These are phyloP conservation scores for Lordiphosa mommai DNA, from an alignment of 1,140 invertebrate species.

Conservation along the genomic window DNA sequence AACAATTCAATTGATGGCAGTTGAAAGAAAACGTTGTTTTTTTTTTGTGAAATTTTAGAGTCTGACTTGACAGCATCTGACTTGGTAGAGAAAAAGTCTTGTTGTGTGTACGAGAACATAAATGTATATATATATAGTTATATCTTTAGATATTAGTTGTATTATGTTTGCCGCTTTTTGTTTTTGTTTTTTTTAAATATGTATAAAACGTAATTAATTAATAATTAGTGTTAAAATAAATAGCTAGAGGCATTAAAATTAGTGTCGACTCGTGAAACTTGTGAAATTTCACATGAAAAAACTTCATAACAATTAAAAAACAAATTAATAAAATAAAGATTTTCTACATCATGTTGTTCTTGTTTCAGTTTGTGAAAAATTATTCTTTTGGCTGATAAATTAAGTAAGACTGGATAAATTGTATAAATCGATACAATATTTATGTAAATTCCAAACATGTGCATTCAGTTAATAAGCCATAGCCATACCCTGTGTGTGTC, in stretches of 20 bases:
- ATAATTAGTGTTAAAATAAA: constrained; percentile 76
- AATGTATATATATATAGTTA: constrained; percentile 36
- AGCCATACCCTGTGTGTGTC: constrained; percentile 27
- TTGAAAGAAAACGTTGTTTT: constrained; percentile 25
- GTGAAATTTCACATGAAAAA: constrained; percentile 59
- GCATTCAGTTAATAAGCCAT: constrained; percentile 57
- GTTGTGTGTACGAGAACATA: constrained; percentile 3
- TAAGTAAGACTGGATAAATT: constrained; percentile 58
- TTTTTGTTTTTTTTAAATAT: constrained; percentile 59
- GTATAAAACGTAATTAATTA: constrained; percentile 73
- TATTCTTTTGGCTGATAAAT: constrained; percentile 36
- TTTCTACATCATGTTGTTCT: constrained; percentile 51
- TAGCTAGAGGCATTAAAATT: constrained; percentile 77
- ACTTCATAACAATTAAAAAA: constrained; percentile 72
- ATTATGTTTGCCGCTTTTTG: constrained; percentile 30
- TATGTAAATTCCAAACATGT: constrained; percentile 61
- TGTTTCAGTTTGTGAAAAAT: constrained; percentile 14
- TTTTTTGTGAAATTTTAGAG: constrained; percentile 41
- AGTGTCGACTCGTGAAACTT: constrained; percentile 63
- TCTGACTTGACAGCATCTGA: constrained; percentile 52
- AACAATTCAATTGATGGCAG: constrained; percentile 45
- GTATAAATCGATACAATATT: constrained; percentile 50
- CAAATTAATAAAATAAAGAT: constrained; percentile 71
- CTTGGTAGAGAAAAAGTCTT: constrained; percentile 34
- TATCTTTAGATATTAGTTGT: constrained; percentile 70